A percentile compares a stretch with the other conserved stretches of the same genome.
phyloP scores from a whole-genome alignment of 2,113 vertebrate genomes.

The Bettongia penicillata region DNA sequence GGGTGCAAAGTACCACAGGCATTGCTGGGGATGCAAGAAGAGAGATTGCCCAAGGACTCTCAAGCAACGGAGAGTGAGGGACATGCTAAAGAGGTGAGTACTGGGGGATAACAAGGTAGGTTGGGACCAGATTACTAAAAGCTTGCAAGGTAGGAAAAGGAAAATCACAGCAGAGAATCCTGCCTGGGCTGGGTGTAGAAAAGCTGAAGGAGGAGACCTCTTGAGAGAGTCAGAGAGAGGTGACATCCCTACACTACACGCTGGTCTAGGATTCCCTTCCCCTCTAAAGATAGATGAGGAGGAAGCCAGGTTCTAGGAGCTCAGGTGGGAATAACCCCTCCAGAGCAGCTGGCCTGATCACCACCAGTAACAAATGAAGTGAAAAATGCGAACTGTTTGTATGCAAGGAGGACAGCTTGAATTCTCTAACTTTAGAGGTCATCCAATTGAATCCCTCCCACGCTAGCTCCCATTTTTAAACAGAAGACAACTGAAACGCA shows the following conservation, averaged over 20 bases:
- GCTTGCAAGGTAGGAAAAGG: not conserved
- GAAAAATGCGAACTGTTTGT: not conserved
- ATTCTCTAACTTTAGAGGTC: not conserved
- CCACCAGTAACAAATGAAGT: constrained; percentile 17
- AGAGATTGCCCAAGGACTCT: not conserved
- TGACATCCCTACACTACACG: not conserved
- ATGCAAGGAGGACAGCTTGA: not conserved
- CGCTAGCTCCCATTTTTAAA: not conserved
- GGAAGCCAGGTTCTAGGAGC: not conserved
- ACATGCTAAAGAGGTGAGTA: not conserved
- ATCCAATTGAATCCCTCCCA: constrained; percentile 7
- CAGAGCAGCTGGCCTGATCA: not conserved
- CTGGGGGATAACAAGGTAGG: not conserved
- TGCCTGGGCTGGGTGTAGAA: not conserved
- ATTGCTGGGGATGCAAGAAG: not conserved
- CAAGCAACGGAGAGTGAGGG: not conserved
- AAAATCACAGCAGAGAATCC: not conserved
- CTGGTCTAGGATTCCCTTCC: not conserved
- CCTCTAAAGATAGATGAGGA: not conserved
- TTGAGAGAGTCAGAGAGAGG: not conserved
- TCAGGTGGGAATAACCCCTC: not conserved
- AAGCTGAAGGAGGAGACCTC: not conserved
- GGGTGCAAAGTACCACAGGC: not conserved
- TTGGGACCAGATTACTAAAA: not conserved
- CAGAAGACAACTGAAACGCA: constrained; percentile 36